Base-by-base conservation (phyloP, 1,140 invertebrate genomes). In the Hestina assimilis region DNA sequence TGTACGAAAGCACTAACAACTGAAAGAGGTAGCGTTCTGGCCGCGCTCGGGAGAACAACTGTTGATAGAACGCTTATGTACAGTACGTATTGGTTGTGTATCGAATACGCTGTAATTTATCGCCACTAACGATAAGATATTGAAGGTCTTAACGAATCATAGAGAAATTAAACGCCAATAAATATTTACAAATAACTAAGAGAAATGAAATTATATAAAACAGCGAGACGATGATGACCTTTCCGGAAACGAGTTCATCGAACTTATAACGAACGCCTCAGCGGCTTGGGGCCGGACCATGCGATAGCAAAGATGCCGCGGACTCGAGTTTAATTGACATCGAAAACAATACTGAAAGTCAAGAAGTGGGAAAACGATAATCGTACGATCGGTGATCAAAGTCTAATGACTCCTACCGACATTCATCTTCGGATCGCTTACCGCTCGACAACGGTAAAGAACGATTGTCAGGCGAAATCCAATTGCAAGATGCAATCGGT, bases 61-160 rank as follows among this genome's bases (percentile, higher is more conserved):
- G 79, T 76, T 72, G 62, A 69, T 72, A 65, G 72, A 69, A 67
- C 59, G 61, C 46, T 63, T 65, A 69, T 65, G 61, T 66, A 72
- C 62, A 67, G 54, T 63, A 69, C 71, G 64, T 82, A 83, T 86
- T 71, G 83, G 84, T 83, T 77, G 72, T 80, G 63, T 73, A 83
- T 84, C 83, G 79, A 76, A 75, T 67, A 61, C 66, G 61, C 40
- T 56, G 65, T 72, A 83, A 85, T 83, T 82, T 83, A 86, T 86
- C 83, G 75, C 57, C 40, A 70, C 47, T 19, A 23, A 53, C 70
- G 83, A 86, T 86, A 86, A 86, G 79, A 86, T 86, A 83, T 59
- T 52, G 33, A 56, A 24, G 47, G 52, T 29, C 59, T 51, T 59
- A 61, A 58, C 50, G 42, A 69, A 63, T 61, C 57, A 56, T 69